phyloP scores from a whole-genome alignment of 2,797 vertebrate species.

The Neostethus bicornis region DNA sequence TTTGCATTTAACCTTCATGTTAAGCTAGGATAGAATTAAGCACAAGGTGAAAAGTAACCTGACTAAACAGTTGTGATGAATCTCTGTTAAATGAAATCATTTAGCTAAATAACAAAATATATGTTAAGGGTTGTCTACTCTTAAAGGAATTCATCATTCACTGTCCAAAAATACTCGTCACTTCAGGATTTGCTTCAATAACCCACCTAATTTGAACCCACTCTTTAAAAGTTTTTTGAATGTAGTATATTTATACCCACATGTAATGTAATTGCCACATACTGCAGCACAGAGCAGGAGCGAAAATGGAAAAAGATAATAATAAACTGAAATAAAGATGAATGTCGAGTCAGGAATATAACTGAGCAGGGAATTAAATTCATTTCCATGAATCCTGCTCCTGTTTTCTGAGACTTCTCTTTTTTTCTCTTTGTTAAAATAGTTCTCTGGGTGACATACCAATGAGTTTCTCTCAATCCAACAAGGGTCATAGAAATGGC shows the following conservation, averaged over 20 bases:
- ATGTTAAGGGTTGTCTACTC: background rate
- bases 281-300: conserved; percentile 25
- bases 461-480: conserved; percentile 2
- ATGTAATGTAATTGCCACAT: conserved; percentile 35
- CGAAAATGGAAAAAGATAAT: conserved; percentile 35
- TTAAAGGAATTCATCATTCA: conserved; percentile 9
- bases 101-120: background rate
- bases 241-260: conserved; percentile 33
- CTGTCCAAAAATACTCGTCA: conserved; percentile 5
- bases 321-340: conserved; percentile 37
- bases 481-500: background rate
- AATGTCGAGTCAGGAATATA: conserved; percentile 25
- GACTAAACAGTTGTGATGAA: background rate
- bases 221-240: conserved; percentile 41
- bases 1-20: background rate
- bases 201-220: conserved; percentile 29
- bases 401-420: conserved; percentile 1
- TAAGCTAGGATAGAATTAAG: conserved; percentile 10
- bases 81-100: background rate
- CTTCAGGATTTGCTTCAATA: conserved; percentile 26
- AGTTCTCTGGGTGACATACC: conserved; percentile 9
- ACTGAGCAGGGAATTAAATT: conserved; percentile 31
- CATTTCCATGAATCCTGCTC: conserved; percentile 31
- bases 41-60: background rate
- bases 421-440: background rate